phyloP scores from a whole-genome alignment of 2,797 vertebrate species.

The Typhlichthys subterraneus region DNA sequence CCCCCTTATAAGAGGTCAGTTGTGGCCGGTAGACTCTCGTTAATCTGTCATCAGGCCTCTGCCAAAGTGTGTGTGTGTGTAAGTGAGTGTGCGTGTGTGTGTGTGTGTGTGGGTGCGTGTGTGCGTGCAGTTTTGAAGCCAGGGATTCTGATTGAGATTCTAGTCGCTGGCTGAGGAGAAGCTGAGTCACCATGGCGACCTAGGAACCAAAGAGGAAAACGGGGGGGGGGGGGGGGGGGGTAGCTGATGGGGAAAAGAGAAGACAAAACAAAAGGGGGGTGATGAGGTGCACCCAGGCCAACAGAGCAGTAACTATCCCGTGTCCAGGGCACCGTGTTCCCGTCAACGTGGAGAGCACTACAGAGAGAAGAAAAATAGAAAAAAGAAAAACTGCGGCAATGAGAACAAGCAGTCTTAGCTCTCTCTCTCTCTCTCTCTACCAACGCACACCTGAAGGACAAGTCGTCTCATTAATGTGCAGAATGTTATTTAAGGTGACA shows the following conservation, averaged over 20 bases:
- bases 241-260: neutral
- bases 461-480: neutral
- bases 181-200: conserved; percentile 75
- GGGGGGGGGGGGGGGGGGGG: no score
- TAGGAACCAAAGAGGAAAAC: conserved; percentile 48
- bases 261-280: conserved; percentile 11
- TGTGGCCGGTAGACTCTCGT: conserved; percentile 62
- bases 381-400: conserved; percentile 13
- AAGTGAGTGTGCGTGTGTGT: neutral
- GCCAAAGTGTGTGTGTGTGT: conserved; percentile 17
- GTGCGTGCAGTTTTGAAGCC: conserved; percentile 14
- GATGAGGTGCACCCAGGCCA: conserved; percentile 3
- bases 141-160: conserved; percentile 63
- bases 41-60: conserved; percentile 73
- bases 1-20: conserved; percentile 65
- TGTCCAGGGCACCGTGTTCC: conserved; percentile 14
- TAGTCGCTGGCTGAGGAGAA: conserved; percentile 56
- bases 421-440: neutral
- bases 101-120: conserved; percentile 11
- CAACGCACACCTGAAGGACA: neutral
- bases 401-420: conserved; percentile 10
- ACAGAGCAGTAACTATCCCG: conserved; percentile 27
- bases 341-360: neutral
- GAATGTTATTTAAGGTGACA: neutral
- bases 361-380: neutral